These are phyloP conservation scores for Chesias legatella DNA, from an alignment of 2,888 invertebrate species.

Conservation along the genomic window DNA sequence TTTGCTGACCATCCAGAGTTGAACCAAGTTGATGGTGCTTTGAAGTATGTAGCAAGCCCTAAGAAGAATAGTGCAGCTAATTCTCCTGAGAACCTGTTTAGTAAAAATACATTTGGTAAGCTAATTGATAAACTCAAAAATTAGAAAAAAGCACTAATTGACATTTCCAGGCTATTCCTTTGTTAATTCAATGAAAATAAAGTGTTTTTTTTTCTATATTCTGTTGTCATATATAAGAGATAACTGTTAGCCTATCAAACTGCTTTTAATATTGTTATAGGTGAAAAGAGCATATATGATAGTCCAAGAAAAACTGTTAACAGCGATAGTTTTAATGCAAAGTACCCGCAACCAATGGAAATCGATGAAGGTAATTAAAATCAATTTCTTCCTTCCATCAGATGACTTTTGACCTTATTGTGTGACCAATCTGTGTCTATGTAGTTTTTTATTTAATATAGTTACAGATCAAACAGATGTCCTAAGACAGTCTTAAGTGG, in stretches of 20 bases:
- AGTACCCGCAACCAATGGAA: conserved; percentile 17
- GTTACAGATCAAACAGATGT: no score
- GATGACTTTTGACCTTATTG: no score
- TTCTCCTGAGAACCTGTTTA: conserved; percentile 41
- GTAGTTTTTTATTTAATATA: no score
- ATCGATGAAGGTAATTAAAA: conserved; percentile 24
- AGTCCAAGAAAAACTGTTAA: conserved; percentile 11
- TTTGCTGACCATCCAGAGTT: conserved; percentile 33
- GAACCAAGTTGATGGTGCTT: conserved; percentile 28
- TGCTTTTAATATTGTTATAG: conserved; percentile 22
- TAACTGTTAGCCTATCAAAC: no score
- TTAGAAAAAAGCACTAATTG: no score
- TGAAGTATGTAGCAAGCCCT: conserved; percentile 32
- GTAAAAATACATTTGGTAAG: conserved; percentile 40
- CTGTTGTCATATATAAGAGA: no score
- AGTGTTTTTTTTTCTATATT: no score
- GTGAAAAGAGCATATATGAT: conserved; percentile 34
- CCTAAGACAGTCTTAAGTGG: no score
- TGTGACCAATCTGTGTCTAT: no score
- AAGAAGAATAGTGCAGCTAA: conserved; percentile 22
- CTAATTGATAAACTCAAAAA: no score
- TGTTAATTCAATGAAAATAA: no score
- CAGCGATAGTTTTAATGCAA: conserved; percentile 7
- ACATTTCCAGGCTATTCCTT: no score
- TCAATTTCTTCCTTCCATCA: not conserved